Evolutionary conservation across 2,888 invertebrate genomes (phyloP).

Genomic region (Nebria salina): DNA sequence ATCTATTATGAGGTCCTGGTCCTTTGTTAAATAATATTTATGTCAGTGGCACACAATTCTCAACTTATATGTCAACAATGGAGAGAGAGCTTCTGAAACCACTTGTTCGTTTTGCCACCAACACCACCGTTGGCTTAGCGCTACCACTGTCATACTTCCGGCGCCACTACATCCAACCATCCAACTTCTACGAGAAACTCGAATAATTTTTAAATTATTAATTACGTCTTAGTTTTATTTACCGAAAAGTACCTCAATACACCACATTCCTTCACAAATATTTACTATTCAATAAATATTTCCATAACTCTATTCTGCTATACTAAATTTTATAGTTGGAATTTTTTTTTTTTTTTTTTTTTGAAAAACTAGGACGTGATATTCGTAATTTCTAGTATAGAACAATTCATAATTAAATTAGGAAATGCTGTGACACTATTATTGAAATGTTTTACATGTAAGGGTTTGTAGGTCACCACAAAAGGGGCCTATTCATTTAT

Average conservation of each 20-base stretch:
- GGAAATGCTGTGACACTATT: too few species aligned
- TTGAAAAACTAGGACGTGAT: too few species aligned
- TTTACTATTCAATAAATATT: background rate
- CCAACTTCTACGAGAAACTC: too few species aligned
- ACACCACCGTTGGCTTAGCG: background rate
- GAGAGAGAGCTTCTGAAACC: constrained; percentile 34
- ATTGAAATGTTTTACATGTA: too few species aligned
- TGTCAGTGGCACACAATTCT: constrained; percentile 58
- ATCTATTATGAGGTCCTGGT: constrained; percentile 55
- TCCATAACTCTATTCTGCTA: too few species aligned
- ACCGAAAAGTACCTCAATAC: background rate
- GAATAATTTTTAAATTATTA: background rate
- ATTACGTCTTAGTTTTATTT: background rate
- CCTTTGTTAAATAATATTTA: constrained; percentile 60
- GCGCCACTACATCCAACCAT: background rate
- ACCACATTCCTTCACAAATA: background rate
- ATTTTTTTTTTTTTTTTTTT: too few species aligned
- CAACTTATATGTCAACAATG: constrained; percentile 59
- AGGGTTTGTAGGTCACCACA: too few species aligned
- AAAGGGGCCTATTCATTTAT: too few species aligned
- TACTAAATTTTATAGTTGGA: too few species aligned
- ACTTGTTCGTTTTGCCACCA: constrained; percentile 11
- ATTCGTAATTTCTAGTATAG: too few species aligned
- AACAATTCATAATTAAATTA: too few species aligned
- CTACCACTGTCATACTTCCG: background rate